Evolutionary conservation across 2,113 vertebrate genomes (phyloP).

Genomic region (Chionodraco myersi): DNA sequence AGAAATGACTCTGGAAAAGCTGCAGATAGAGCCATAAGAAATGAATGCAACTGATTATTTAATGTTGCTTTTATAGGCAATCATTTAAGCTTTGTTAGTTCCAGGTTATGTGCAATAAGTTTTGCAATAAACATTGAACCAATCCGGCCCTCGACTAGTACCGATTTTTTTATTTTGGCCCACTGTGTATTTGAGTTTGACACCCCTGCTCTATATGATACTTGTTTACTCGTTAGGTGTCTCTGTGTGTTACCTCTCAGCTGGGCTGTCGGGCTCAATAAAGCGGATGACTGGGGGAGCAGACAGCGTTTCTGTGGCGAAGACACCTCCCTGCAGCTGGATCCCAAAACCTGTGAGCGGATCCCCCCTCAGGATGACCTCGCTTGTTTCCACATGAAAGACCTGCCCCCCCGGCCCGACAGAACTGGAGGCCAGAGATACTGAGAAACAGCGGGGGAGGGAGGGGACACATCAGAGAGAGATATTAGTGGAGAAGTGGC

Average conservation of each 20-base stretch:
- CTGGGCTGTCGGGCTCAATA: conserved; percentile 96
- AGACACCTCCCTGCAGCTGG: conserved; percentile 97
- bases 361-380: conserved; percentile 93
- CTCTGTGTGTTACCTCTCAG: conserved; percentile 88
- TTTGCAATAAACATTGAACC: too few species aligned
- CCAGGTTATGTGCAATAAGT: too few species aligned
- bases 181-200: too few species aligned
- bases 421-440: conserved; percentile 94
- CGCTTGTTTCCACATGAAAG: conserved; percentile 93
- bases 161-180: too few species aligned
- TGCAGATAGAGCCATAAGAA: too few species aligned
- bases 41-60: too few species aligned
- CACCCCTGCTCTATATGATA: conserved; percentile 23
- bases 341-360: conserved; percentile 96
- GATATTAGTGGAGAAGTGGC: conserved; percentile 44
- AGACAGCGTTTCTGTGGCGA: conserved; percentile 94
- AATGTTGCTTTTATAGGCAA: too few species aligned
- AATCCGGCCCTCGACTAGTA: too few species aligned
- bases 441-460: conserved; percentile 73
- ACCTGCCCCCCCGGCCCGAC: conserved; percentile 96
- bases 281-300: conserved; percentile 93
- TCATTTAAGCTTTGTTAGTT: too few species aligned
- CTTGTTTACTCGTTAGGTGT: conserved; percentile 50
- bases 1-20: too few species aligned
- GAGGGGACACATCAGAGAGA: conserved; percentile 38